phyloP scores from a whole-genome alignment of 2,113 vertebrate genomes.

The Odontesthes bonariensis region DNA sequence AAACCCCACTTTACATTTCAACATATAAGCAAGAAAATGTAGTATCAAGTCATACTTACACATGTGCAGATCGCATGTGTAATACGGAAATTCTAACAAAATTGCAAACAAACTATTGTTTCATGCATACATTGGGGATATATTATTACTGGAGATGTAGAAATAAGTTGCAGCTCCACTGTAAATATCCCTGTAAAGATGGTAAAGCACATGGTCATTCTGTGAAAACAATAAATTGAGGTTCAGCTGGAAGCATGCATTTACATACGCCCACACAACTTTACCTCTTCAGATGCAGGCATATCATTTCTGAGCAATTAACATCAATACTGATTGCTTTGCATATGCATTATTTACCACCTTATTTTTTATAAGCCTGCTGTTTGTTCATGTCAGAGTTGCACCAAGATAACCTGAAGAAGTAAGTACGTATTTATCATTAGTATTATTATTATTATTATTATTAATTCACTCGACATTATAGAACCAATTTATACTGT shows the following conservation, averaged over 20 bases:
- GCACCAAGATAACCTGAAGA: background rate
- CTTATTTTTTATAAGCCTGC: slow-evolving; percentile 15
- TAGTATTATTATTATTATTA: no score
- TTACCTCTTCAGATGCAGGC: slow-evolving; percentile 51
- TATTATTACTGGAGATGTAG: slow-evolving; percentile 26
- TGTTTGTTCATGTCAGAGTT: slow-evolving; percentile 19
- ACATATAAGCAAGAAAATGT: slow-evolving; percentile 12
- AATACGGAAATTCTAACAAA: background rate
- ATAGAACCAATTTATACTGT: no score
- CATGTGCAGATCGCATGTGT: background rate
- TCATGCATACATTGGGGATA: no score
- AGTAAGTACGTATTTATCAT: background rate
- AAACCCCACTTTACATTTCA: slow-evolving; percentile 59
- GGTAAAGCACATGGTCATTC: slow-evolving; percentile 59
- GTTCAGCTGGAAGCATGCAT: slow-evolving; percentile 58
- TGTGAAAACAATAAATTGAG: slow-evolving; percentile 54
- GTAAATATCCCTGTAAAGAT: slow-evolving; percentile 25
- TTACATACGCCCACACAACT: slow-evolving; percentile 68
- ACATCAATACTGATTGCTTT: slow-evolving; percentile 41
- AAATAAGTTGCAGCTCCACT: slow-evolving; percentile 27
- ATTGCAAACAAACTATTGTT: no score
- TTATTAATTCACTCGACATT: no score
- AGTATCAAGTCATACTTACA: background rate
- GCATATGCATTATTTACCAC: slow-evolving; percentile 6
- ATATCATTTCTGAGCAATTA: slow-evolving; percentile 54